phyloP scores from a whole-genome alignment of 1,140 invertebrate genomes.

The Orius insidiosus region DNA sequence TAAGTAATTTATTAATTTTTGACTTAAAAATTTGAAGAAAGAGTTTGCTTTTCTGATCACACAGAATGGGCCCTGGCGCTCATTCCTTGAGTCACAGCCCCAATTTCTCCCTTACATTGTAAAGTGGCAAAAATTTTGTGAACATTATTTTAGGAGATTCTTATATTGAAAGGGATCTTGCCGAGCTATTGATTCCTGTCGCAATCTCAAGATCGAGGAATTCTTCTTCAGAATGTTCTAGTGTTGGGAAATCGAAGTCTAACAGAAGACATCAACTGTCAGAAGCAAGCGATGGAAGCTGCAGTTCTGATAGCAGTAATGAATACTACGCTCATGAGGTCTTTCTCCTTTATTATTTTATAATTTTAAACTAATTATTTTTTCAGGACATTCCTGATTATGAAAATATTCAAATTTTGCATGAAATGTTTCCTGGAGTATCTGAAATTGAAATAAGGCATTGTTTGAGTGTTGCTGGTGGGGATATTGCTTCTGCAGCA shows the following conservation, averaged over 20 bases:
- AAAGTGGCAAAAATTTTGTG: no score
- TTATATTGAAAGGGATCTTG: constrained; percentile 16
- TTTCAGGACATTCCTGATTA: constrained; percentile 14
- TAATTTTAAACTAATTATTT: neutral
- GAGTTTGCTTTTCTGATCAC: no score
- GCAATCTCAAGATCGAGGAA: constrained; percentile 23
- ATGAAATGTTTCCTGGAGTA: constrained; percentile 82
- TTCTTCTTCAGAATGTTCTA: constrained; percentile 15
- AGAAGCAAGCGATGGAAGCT: constrained; percentile 38
- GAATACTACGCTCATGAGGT: constrained; percentile 19
- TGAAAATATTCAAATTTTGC: constrained; percentile 37
- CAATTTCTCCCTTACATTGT: no score
- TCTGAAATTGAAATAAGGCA: constrained; percentile 66
- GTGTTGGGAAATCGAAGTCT: constrained; percentile 19
- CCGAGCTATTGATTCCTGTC: constrained; percentile 13
- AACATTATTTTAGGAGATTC: constrained; percentile 3
- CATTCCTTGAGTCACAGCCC: no score
- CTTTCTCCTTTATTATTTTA: no score
- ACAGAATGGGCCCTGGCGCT: no score
- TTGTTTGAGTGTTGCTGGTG: constrained; percentile 66
- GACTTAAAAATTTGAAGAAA: no score
- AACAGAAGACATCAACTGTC: constrained; percentile 46
- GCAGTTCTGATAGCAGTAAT: constrained; percentile 18
- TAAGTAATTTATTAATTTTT: no score
- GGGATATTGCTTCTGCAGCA: constrained; percentile 68